phyloP scores from a whole-genome alignment of 2,888 invertebrate species.

The Caenorhabditis sulstoni region DNA sequence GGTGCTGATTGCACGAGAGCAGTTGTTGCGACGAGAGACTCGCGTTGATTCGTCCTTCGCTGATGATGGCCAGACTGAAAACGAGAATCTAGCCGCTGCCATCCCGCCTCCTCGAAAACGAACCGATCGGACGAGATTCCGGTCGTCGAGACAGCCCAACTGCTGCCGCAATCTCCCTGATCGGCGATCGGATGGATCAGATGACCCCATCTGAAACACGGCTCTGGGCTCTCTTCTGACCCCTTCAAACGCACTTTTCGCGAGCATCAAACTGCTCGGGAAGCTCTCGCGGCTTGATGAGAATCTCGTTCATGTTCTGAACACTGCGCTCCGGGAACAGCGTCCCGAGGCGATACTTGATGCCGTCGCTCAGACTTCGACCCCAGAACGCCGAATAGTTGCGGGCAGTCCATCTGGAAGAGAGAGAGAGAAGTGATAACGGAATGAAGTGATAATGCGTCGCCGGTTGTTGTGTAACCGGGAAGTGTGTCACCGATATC shows the following conservation, averaged over 20 bases:
- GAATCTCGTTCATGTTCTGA: conserved; percentile 83
- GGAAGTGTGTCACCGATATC: conserved; percentile 41
- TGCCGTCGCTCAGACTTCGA: conserved; percentile 88
- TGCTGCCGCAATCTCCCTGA: conserved; percentile 87
- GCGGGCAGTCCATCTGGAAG: conserved; percentile 87
- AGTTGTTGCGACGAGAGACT: conserved; percentile 89
- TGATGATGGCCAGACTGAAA: conserved; percentile 86
- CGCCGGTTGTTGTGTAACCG: conserved; percentile 36
- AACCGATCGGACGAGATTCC: conserved; percentile 79
- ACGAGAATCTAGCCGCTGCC: too few species aligned
- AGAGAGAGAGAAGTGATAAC: conserved; percentile 8
- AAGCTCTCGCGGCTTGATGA: conserved; percentile 82
- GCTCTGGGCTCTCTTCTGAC: too few species aligned
- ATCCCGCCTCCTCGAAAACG: too few species aligned
- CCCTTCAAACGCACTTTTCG: conserved; percentile 80
- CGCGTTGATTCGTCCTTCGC: conserved; percentile 87
- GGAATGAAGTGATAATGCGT: conserved; percentile 20
- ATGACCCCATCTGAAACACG: conserved; percentile 85
- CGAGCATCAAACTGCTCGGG: conserved; percentile 88
- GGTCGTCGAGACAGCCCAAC: conserved; percentile 92
- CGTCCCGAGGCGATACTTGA: conserved; percentile 87
- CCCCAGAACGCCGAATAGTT: conserved; percentile 92
- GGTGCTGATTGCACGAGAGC: conserved; percentile 88
- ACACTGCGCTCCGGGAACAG: conserved; percentile 84
- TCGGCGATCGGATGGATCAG: conserved; percentile 85